Percentiles rank a stretch among this genome's conserved stretches.
Evolutionary conservation across 2,888 invertebrate genomes (phyloP).

Genomic region (Cephus nigrinus): DNA sequence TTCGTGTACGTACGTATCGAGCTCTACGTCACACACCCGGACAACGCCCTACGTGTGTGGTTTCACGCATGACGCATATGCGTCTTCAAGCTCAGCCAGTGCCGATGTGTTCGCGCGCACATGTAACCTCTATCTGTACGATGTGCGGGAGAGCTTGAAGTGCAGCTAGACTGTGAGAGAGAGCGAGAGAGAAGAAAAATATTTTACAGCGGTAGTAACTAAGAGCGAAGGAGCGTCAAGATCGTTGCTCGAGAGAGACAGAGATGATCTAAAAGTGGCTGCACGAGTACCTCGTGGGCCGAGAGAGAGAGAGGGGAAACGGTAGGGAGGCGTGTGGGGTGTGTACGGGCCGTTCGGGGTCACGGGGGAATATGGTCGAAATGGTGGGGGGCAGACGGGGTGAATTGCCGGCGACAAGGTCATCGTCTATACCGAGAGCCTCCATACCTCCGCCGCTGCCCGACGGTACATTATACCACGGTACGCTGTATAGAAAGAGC

Average conservation of each 20-base stretch:
- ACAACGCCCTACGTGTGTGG: not conserved
- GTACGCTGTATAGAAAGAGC: too few species aligned
- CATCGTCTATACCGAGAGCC: conserved; percentile 54
- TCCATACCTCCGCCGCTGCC: not conserved
- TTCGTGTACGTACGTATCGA: too few species aligned
- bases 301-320: conserved; percentile 25
- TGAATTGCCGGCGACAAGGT: conserved; percentile 65
- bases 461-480: too few species aligned
- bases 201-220: not conserved
- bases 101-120: not conserved
- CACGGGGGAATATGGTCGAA: conserved; percentile 10
- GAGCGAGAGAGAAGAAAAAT: conserved; percentile 4
- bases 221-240: conserved; percentile 2
- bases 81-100: not conserved
- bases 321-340: conserved; percentile 9
- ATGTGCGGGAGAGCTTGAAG: too few species aligned
- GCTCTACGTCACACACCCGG: not conserved
- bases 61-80: not conserved
- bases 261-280: not conserved
- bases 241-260: not conserved
- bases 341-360: conserved; percentile 3
- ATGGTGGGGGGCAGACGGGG: conserved; percentile 57
- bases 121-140: not conserved
- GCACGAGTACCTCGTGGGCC: conserved; percentile 4
- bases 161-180: not conserved